A percentile compares a stretch with the other conserved stretches of the same genome.
These are phyloP conservation scores for Chymomyza amoena DNA, from an alignment of 2,888 invertebrate species.

Conservation along the genomic window DNA sequence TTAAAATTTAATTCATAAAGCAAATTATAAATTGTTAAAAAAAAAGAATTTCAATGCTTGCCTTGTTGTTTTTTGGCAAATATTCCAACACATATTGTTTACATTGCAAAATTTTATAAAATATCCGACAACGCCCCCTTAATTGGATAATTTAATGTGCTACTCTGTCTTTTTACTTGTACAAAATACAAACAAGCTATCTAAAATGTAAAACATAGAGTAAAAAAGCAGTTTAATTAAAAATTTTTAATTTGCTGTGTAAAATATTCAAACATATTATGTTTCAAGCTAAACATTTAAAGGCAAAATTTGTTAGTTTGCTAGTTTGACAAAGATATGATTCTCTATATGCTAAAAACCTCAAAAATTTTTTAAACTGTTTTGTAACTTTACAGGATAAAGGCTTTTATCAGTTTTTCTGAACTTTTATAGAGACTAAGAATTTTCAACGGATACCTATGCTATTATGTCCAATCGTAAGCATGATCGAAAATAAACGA, in stretches of 20 bases:
- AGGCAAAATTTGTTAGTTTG: not conserved
- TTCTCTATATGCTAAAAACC: too few relatives aligned
- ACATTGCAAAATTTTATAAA: constrained; percentile 28
- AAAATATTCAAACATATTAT: not conserved
- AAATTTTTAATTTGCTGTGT: constrained; percentile 20
- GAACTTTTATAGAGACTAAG: too few relatives aligned
- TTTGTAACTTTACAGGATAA: too few relatives aligned
- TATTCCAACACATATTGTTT: constrained; percentile 25
- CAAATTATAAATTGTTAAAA: constrained; percentile 46
- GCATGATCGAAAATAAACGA: too few relatives aligned
- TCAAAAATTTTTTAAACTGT: too few relatives aligned
- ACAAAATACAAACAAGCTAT: constrained; percentile 46
- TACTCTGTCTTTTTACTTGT: constrained; percentile 20
- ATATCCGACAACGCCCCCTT: constrained; percentile 23
- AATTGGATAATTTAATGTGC: constrained; percentile 52
- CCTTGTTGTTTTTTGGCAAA: constrained; percentile 10
- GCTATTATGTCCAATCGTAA: too few relatives aligned
- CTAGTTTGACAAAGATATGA: too few relatives aligned
- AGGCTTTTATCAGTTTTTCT: too few relatives aligned
- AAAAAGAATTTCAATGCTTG: constrained; percentile 36
- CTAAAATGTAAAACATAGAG: constrained; percentile 30
- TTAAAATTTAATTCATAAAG: constrained; percentile 43
- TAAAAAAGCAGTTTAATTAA: constrained; percentile 45
- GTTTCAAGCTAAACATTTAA: not conserved
- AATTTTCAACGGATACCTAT: too few relatives aligned